Conservation (phyloP, 2,113 vertebrate genomes). For the Pholis gunnellus region DNA sequence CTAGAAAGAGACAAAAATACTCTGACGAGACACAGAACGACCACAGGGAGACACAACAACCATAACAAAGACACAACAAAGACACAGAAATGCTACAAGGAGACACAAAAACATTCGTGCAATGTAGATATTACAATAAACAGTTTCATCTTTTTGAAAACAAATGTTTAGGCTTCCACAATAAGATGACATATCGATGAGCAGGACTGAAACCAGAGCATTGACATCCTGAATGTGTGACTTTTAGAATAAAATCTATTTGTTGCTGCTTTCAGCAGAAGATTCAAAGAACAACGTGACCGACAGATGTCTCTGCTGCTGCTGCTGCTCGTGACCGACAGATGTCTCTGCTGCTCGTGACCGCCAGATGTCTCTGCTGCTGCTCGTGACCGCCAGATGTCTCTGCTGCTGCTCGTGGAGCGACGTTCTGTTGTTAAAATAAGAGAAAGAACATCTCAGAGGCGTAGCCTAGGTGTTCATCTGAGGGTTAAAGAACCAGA, state of each 20-base stretch:
- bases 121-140: background rate
- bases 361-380: too few relatives aligned
- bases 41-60: too few relatives aligned
- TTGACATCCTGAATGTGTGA: background rate
- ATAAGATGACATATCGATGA: background rate
- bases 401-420: too few relatives aligned
- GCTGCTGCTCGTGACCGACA: too few relatives aligned
- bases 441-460: background rate
- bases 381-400: too few relatives aligned
- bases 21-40: too few relatives aligned
- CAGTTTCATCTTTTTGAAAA: too few relatives aligned
- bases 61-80: background rate
- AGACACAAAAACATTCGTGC: background rate
- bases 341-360: too few relatives aligned
- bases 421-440: background rate
- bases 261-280: background rate
- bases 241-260: background rate
- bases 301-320: slow-evolving; percentile 55
- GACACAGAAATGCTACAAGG: background rate
- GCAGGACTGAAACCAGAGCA: background rate
- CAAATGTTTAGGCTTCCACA: too few relatives aligned
- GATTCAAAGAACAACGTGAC: background rate
- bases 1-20: too few relatives aligned
- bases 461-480: too few relatives aligned
- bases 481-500: too few relatives aligned